Percentiles rank a stretch among this genome's conserved stretches.
These are phyloP conservation scores for Sinocyclocheilus grahami DNA, from an alignment of 2,113 vertebrate genomes.

Conservation along the genomic window DNA sequence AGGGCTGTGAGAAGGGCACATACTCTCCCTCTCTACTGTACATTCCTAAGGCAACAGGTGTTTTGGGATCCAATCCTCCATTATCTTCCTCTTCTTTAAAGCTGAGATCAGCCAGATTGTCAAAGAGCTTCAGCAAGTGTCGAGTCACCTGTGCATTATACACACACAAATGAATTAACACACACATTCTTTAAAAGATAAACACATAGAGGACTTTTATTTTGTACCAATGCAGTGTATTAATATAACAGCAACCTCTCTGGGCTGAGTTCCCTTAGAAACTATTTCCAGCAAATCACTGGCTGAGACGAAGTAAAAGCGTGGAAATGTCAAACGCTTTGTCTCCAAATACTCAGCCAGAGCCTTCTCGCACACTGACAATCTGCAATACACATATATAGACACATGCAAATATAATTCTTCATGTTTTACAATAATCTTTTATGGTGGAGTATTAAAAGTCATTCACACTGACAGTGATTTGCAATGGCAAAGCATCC, in stretches of 20 bases:
- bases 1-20: conserved; percentile 70
- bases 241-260: conserved; percentile 65
- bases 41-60: conserved; percentile 69
- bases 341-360: conserved; percentile 77
- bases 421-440: background rate
- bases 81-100: conserved; percentile 69
- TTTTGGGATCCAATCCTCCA: conserved; percentile 50
- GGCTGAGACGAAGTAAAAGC: conserved; percentile 76
- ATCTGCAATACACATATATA: conserved; percentile 52
- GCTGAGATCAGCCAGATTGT: conserved; percentile 77
- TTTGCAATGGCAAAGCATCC: background rate
- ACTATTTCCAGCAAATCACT: conserved; percentile 78
- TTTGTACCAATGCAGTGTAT: background rate
- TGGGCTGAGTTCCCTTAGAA: conserved; percentile 77
- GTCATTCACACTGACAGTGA: background rate
- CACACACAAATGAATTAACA: background rate
- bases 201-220: background rate
- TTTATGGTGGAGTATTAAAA: background rate
- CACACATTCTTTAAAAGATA: background rate
- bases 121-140: conserved; percentile 78
- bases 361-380: conserved; percentile 77
- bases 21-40: conserved; percentile 79
- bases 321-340: conserved; percentile 73
- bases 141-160: conserved; percentile 72
- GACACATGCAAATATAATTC: conserved; percentile 6